Percentiles rank a stretch among this genome's conserved stretches.
phyloP scores from a whole-genome alignment of 2,797 vertebrate genomes.

The Tragopan temminckii region DNA sequence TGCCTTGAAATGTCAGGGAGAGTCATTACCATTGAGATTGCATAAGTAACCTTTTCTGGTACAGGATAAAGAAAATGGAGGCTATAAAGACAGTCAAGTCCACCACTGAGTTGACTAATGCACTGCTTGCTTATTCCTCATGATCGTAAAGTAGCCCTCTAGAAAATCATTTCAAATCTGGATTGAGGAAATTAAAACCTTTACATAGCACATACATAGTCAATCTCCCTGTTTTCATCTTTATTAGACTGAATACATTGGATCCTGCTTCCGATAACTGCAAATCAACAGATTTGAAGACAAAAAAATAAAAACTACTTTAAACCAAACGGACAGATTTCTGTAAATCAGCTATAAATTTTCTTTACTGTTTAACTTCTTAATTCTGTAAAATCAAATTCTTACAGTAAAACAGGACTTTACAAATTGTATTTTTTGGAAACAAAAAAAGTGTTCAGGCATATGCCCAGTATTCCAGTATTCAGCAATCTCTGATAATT shows the following conservation, averaged over 20 bases:
- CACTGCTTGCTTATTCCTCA: not conserved
- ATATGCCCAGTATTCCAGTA: not conserved
- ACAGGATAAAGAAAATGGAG: not conserved
- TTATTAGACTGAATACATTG: rapidly evolving
- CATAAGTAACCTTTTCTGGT: slow-evolving; percentile 35
- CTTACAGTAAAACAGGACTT: not conserved
- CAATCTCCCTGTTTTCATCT: not conserved
- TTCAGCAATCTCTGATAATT: rapidly evolving
- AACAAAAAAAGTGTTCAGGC: not conserved
- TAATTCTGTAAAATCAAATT: not conserved
- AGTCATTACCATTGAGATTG: not conserved
- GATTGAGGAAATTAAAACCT: not conserved
- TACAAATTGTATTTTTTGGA: not conserved
- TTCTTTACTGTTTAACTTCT: not conserved
- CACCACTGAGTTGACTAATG: slow-evolving; percentile 27
- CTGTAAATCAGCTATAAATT: not conserved
- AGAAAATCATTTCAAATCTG: not conserved
- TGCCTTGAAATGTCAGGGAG: slow-evolving; percentile 55
- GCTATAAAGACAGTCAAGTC: slow-evolving; percentile 34
- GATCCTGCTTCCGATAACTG: not conserved
- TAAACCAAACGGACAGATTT: not conserved
- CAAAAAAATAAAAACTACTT: not conserved
- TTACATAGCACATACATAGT: not conserved
- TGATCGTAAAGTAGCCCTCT: rapidly evolving
- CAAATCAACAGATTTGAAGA: not conserved